These are phyloP conservation scores for Paramormyrops kingsleyae DNA, from an alignment of 2,113 vertebrate genomes.

Conservation along the genomic window DNA sequence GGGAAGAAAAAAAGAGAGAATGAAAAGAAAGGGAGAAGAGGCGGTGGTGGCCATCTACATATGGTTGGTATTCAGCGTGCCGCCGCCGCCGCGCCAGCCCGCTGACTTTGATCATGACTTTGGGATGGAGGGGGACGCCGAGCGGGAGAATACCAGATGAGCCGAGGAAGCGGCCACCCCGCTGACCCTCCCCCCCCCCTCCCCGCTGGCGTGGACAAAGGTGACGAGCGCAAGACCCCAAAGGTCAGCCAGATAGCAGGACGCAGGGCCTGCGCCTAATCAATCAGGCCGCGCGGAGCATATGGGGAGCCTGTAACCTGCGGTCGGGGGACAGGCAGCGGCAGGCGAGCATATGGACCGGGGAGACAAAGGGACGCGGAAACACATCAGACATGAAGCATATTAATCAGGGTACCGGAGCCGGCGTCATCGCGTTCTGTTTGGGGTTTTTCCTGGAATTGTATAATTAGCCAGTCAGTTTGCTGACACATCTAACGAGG, in stretches of 20 bases:
- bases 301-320: neutral
- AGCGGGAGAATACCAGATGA: conserved; percentile 21
- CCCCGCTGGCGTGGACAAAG: conserved; percentile 12
- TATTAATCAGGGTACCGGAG: neutral
- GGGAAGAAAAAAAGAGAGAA: conserved; percentile 5
- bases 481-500: neutral
- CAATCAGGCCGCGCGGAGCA: conserved; percentile 16
- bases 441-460: neutral
- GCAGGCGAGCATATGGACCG: neutral
- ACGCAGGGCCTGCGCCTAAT: conserved; percentile 16
- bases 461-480: neutral
- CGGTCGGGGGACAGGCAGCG: neutral
- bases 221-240: neutral
- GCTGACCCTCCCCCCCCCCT: neutral
- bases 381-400: neutral
- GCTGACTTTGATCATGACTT: conserved; percentile 2
- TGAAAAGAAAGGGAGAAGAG: neutral
- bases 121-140: neutral
- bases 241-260: conserved; percentile 25
- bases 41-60: neutral
- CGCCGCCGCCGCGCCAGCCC: neutral
- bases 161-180: conserved; percentile 18
- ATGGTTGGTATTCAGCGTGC: conserved; percentile 25
- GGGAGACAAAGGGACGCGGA: neutral
- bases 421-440: neutral